These are phyloP conservation scores for Cranoglanis bouderius DNA, from an alignment of 2,113 vertebrate species.

Conservation along the genomic window DNA sequence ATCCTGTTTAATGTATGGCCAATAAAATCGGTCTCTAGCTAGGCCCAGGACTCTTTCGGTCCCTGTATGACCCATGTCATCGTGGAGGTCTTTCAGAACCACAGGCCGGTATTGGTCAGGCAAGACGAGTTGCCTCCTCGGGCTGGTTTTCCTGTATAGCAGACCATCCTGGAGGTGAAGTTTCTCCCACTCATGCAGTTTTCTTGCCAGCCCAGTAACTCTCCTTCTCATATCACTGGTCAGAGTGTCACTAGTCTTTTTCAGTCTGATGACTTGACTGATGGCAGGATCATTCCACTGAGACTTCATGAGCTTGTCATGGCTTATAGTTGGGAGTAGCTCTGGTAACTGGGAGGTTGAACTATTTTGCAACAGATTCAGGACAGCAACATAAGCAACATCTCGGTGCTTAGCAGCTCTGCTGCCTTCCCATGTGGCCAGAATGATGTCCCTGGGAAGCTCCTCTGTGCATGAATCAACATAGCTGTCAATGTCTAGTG, in stretches of 20 bases:
- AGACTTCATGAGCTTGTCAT: background rate
- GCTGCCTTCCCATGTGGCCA: background rate
- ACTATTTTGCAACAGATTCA: background rate
- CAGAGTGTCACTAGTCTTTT: background rate
- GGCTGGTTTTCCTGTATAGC: background rate
- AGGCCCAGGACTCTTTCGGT: too few relatives aligned
- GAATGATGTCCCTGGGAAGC: background rate
- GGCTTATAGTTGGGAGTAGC: background rate
- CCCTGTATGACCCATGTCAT: too few relatives aligned
- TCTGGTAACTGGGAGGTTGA: too few relatives aligned
- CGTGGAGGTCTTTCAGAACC: too few relatives aligned
- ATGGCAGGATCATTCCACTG: background rate
- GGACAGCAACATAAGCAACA: background rate
- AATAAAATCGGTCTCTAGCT: too few relatives aligned
- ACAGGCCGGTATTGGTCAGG: background rate
- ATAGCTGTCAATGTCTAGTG: background rate
- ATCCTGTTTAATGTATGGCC: too few relatives aligned
- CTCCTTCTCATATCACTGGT: background rate
- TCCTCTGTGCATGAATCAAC: background rate
- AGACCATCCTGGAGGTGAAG: background rate
- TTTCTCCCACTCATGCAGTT: conserved; percentile 11
- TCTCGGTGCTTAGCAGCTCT: background rate
- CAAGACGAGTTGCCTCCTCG: background rate
- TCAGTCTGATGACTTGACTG: background rate
- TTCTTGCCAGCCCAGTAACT: background rate